These are phyloP conservation scores for Cephus pygmeus DNA, from an alignment of 2,888 invertebrate genomes.

Conservation along the genomic window DNA sequence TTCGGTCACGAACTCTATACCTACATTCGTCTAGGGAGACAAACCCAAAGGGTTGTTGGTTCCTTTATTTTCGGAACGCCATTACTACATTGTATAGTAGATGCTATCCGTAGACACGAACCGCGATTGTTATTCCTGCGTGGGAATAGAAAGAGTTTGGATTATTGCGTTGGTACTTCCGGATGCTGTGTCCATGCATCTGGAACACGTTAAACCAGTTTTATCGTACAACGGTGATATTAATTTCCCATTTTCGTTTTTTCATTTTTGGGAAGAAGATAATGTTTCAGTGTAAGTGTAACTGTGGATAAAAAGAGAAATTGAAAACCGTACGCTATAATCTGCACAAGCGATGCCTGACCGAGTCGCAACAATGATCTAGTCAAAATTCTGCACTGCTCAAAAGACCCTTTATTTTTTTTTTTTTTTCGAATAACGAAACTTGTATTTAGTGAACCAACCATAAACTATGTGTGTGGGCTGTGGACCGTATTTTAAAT, in stretches of 20 bases:
- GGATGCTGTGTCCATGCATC: not conserved
- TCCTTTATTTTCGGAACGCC: slow-evolving; percentile 5
- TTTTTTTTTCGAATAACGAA: not conserved
- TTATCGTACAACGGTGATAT: not conserved
- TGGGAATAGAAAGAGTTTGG: not conserved
- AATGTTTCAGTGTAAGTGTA: not conserved
- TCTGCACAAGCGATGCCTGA: not conserved
- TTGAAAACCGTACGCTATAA: not conserved
- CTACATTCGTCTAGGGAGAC: not conserved
- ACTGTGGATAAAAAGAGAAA: not conserved
- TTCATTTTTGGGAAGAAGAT: not conserved
- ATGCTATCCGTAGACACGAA: not conserved
- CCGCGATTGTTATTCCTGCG: not conserved
- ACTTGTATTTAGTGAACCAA: not conserved
- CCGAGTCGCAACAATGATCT: not conserved
- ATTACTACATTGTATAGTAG: not conserved
- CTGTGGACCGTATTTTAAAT: not conserved
- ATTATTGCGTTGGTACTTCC: not conserved
- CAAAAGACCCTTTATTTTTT: not conserved
- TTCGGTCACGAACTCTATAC: slow-evolving; percentile 14
- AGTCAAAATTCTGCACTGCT: not conserved
- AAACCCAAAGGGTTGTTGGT: not conserved
- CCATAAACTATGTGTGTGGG: not conserved
- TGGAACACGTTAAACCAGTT: not conserved
- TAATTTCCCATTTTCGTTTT: not conserved